Evolutionary conservation across 1,140 invertebrate genomes (phyloP), one percentile per base, ranked within the genome.

Genomic region (Pachypsylla venusta): DNA sequence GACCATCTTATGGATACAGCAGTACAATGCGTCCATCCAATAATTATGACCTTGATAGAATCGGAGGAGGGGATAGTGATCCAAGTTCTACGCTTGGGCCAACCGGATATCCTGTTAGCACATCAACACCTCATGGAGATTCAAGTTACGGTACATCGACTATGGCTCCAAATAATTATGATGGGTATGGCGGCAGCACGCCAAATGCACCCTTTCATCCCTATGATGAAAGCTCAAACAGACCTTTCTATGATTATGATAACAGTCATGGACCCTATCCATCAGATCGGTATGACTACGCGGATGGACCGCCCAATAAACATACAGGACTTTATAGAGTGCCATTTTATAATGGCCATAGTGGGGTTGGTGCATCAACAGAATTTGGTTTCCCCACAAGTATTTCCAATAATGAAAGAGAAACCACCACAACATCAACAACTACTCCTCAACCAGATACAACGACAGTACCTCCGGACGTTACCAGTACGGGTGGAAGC

Each of bases 321-420:
- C 42, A 48, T 22, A 48, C 42, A 3, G 42, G 42, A 19, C 42
- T 48, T 3, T 48, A 48, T 22, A 48, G 22, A 48, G 42, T 48
- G 42, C 42, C 42, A 48, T 10, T 48, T 4, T 48, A 48, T 19
- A 48, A 48, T n/a, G 42, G 42, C 4, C 42, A 48, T n/a, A 48
- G 42, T 48, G 42, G 42, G 4, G 42, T 48, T n/a, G 42, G 42
- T 7, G 42, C 42, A 3, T 48, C 42, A n/a, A 48, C 42, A 19
- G 42, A 48, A n/a, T 48, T 19, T 48, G 42, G 42, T n/a, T 48
- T 48, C 22, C 42, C 42, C 7, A 48, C 42, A n/a, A 48, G 16
- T 4, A 48, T 48, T 48, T n/a, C 4, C 16, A 48, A 19, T 22
- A 48, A 48, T 22, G 4, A 5, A 4, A 22, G 42, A 3, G 22